Evolutionary conservation across 1,140 invertebrate genomes (phyloP), one percentile per base, ranked within the genome.

Genomic region (Drosophila repletoides): DNA sequence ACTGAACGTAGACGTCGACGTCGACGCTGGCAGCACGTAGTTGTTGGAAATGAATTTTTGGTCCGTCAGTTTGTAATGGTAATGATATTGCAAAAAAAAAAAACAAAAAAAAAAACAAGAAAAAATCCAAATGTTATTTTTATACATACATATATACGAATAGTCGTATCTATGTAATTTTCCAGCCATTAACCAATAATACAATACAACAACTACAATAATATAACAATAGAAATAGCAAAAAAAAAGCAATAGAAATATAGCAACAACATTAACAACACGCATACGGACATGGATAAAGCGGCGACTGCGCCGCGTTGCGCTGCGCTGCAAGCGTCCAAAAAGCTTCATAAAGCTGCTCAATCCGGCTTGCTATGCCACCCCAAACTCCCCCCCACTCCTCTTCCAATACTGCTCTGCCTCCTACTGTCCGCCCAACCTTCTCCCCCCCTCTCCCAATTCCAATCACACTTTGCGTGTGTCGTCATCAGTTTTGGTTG

Each of bases 401-500:
- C 10, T 17, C 1, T 38, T 26, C 12, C 52, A 17, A 9, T n/a
- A n/a, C n/a, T n/a, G n/a, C n/a, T n/a, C n/a, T n/a, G n/a, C n/a
- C n/a, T n/a, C n/a, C n/a, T n/a, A n/a, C n/a, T n/a, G n/a, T n/a
- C n/a, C n/a, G n/a, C 26, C 14, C 7, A 21, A 21, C 19, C 5
- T 9, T 5, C 10, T n/a, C 19, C 15, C 12, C n/a, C 9, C 19
- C 34, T 19, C 21, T n/a, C 58, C 59, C 38, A 36, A 45, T 49
- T 51, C 45, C 12, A 43, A 40, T n/a, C 21, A n/a, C 40, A 55
- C 60, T 84, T 51, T 65, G 63, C 33, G 56, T 77, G 61, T 83
- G 77, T 83, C 77, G 77, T 83, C 77, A 84, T 83, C 64, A 76
- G 69, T 77, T 83, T 83, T 43, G 56, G 63, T 63, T 71, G 77